These are phyloP conservation scores for Carettochelys insculpta DNA, from an alignment of 2,113 vertebrate genomes.

Conservation along the genomic window DNA sequence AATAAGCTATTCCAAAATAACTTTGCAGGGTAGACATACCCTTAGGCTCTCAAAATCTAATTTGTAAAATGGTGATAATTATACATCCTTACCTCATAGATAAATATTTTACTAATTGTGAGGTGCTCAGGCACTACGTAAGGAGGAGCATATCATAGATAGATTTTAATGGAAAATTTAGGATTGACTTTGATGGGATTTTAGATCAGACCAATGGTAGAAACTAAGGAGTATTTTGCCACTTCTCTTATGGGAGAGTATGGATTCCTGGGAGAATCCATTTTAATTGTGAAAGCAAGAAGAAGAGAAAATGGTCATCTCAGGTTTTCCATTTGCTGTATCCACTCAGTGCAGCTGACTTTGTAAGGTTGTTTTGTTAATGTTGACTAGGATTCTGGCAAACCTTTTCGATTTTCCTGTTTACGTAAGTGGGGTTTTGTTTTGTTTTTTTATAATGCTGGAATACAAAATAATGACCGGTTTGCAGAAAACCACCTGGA, in stretches of 20 bases:
- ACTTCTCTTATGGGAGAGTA: neutral
- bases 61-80: neutral
- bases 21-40: no score
- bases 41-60: neutral
- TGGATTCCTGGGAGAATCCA: neutral
- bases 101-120: neutral
- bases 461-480: slow-evolving; percentile 44
- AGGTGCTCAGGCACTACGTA: neutral
- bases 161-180: neutral
- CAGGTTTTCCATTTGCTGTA: neutral
- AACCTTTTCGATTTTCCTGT: slow-evolving; percentile 50
- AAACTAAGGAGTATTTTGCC: accelerated
- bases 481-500: slow-evolving; percentile 1
- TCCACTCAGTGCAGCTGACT: neutral
- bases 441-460: neutral
- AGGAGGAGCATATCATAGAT: neutral
- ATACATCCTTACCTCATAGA: neutral
- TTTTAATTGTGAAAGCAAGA: neutral
- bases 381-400: slow-evolving; percentile 46
- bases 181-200: neutral
- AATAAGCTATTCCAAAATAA: no score
- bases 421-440: neutral
- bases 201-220: neutral
- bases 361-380: neutral
- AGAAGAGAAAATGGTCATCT: neutral